A percentile compares a stretch with the other conserved stretches of the same genome.
phyloP scores from a whole-genome alignment of 1,140 invertebrate species.

The Pseudomyrmex sp. region DNA sequence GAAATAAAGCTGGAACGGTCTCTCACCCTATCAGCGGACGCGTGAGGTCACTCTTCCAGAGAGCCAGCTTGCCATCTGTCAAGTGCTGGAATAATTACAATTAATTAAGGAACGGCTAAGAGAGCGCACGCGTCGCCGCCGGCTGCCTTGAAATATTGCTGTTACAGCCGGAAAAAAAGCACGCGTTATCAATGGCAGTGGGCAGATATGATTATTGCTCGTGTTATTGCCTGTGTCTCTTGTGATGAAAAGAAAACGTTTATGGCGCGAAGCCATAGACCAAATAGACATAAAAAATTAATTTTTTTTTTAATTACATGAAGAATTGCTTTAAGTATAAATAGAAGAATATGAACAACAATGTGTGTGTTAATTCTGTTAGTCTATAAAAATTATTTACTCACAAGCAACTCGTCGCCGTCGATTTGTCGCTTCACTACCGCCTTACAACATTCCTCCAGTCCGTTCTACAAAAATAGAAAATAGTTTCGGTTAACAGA shows the following conservation, averaged over 20 bases:
- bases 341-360: background rate
- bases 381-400: conserved; percentile 45
- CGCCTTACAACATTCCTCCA: conserved; percentile 79
- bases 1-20: conserved; percentile 54
- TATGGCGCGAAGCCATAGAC: background rate
- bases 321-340: background rate
- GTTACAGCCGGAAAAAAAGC: conserved; percentile 28
- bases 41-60: conserved; percentile 83
- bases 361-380: background rate
- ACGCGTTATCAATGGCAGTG: conserved; percentile 52
- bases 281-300: background rate
- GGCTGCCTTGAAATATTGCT: conserved; percentile 47
- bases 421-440: conserved; percentile 78
- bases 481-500: conserved; percentile 39
- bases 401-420: conserved; percentile 80
- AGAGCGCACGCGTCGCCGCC: conserved; percentile 54
- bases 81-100: conserved; percentile 84
- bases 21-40: conserved; percentile 80
- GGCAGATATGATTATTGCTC: conserved; percentile 6
- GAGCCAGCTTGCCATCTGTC: conserved; percentile 82
- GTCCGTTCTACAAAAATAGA: conserved; percentile 75
- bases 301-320: background rate
- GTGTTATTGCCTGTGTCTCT: background rate
- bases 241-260: background rate
- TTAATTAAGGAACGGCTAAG: conserved; percentile 74